These are phyloP conservation scores for Holotrichia oblita DNA, from an alignment of 1,140 invertebrate species.

Conservation along the genomic window DNA sequence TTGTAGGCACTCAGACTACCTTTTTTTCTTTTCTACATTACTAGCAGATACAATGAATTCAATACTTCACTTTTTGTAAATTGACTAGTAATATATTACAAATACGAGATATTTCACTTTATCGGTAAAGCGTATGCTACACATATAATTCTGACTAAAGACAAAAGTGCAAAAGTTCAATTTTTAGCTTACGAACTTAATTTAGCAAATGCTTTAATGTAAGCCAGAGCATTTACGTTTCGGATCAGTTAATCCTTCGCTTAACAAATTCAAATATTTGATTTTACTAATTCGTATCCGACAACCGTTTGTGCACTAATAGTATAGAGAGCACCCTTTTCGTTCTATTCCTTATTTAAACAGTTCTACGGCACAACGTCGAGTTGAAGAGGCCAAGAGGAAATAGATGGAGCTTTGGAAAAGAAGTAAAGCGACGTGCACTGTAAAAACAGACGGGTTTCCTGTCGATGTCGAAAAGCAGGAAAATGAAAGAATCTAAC, in stretches of 20 bases:
- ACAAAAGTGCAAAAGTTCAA: neutral
- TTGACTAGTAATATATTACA: too few species aligned
- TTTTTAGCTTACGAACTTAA: neutral
- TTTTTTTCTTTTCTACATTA: neutral
- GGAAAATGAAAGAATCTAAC: constrained; percentile 1
- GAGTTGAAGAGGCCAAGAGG: neutral
- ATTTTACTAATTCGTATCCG: constrained; percentile 20
- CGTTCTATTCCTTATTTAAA: neutral
- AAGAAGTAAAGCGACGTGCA: neutral
- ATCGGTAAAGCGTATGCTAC: neutral
- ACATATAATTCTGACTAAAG: neutral
- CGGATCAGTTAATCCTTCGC: neutral
- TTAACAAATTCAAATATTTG: constrained; percentile 19
- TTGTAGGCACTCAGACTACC: neutral
- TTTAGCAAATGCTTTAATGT: neutral
- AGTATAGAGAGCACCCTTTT: neutral
- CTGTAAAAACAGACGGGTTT: neutral
- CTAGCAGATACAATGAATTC: too few species aligned
- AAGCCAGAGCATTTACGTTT: neutral
- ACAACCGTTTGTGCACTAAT: neutral
- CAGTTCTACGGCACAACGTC: neutral
- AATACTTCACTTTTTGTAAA: neutral
- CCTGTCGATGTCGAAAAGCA: constrained; percentile 6
- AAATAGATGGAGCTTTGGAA: neutral
- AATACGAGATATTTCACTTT: too few species aligned